These are phyloP conservation scores for Eumacrocentrus americanus DNA, from an alignment of 2,888 invertebrate genomes.

Conservation along the genomic window DNA sequence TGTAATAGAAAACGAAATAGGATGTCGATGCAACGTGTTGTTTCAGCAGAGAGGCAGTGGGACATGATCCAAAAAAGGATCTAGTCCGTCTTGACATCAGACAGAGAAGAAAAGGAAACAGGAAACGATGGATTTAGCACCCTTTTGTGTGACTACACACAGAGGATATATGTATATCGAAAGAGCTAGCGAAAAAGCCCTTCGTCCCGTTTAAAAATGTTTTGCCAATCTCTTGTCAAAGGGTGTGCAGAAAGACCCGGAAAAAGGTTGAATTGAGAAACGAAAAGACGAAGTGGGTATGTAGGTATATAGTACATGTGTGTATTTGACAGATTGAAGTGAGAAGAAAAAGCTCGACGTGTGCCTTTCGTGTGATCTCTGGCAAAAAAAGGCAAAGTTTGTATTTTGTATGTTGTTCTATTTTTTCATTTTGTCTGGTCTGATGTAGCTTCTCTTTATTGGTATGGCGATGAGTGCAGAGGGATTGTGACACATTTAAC, in stretches of 20 bases:
- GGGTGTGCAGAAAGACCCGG: background rate
- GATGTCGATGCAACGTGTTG: constrained; percentile 43
- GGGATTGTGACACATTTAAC: constrained; percentile 36
- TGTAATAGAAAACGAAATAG: constrained; percentile 57
- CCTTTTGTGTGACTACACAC: background rate
- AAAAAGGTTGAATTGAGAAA: background rate
- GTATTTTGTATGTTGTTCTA: background rate
- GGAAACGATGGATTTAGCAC: no score
- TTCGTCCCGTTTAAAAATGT: constrained; percentile 4
- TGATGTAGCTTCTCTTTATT: no score
- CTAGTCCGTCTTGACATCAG: no score
- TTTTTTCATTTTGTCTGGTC: background rate
- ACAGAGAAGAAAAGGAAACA: background rate
- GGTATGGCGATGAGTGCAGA: no score
- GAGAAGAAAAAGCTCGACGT: background rate
- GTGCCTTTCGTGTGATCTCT: no score
- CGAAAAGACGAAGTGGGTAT: background rate
- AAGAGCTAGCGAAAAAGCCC: background rate
- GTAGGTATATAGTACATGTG: background rate
- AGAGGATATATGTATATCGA: background rate
- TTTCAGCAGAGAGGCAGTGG: no score
- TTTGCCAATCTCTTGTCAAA: constrained; percentile 15
- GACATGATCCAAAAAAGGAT: no score
- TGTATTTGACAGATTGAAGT: constrained; percentile 16
- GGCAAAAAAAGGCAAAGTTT: no score